phyloP scores from a whole-genome alignment of 2,888 invertebrate species.

The Leptinotarsa peninsularis region DNA sequence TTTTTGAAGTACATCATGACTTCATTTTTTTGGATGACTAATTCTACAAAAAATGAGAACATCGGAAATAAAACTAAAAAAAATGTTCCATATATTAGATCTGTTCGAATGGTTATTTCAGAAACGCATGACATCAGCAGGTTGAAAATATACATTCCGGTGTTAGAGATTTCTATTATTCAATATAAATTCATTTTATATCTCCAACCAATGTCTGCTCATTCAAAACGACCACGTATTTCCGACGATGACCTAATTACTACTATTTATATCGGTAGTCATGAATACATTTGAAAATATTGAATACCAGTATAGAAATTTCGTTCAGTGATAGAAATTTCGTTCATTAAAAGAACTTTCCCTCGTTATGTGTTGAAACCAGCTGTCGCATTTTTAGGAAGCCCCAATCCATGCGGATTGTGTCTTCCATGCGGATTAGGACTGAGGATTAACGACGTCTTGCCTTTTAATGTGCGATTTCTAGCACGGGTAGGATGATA shows the following conservation, averaged over 20 bases:
- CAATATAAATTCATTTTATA: background rate
- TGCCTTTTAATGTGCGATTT: no score
- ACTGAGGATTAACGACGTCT: no score
- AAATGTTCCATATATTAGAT: background rate
- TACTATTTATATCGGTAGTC: conserved; percentile 31
- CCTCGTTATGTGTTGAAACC: no score
- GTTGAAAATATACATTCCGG: conserved; percentile 8
- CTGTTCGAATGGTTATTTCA: conserved; percentile 9
- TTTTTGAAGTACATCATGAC: background rate
- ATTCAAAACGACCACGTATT: conserved; percentile 30
- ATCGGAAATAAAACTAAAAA: background rate
- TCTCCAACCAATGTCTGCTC: conserved; percentile 3
- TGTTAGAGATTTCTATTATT: conserved; percentile 8
- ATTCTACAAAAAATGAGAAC: background rate
- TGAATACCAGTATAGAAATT: background rate
- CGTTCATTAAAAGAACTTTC: no score
- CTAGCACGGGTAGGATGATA: no score
- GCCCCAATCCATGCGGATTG: no score
- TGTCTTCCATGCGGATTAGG: no score
- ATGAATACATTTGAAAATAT: background rate
- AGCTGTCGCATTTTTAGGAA: no score
- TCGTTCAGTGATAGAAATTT: no score
- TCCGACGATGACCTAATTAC: conserved; percentile 30
- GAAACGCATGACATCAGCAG: conserved; percentile 15
- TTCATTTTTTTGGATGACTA: background rate